phyloP scores from a whole-genome alignment of 2,113 vertebrate genomes.

The Phylloscopus whistleri region DNA sequence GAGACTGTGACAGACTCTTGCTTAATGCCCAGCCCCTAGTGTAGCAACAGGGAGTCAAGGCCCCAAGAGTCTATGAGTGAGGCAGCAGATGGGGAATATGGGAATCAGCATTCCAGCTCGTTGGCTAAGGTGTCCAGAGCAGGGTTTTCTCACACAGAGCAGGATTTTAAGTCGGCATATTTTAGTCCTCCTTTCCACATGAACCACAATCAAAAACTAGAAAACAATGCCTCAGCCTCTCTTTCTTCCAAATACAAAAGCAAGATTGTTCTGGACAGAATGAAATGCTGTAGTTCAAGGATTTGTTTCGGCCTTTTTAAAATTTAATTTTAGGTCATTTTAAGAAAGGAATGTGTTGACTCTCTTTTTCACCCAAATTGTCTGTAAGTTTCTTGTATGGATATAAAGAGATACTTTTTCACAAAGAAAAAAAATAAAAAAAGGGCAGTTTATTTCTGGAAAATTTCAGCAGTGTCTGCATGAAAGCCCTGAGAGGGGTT shows the following conservation, averaged over 20 bases:
- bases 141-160: neutral
- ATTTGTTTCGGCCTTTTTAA: neutral
- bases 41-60: neutral
- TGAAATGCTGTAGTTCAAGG: neutral
- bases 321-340: neutral
- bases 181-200: neutral
- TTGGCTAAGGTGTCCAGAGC: neutral
- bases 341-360: neutral
- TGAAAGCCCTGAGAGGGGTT: neutral
- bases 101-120: neutral
- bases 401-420: neutral
- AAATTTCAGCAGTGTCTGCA: neutral
- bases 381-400: neutral
- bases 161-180: neutral
- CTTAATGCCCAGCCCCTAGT: neutral
- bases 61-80: accelerated
- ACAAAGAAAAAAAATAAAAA: too few relatives aligned
- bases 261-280: neutral
- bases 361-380: neutral
- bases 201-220: neutral
- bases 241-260: neutral
- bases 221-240: neutral
- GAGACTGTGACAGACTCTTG: neutral
- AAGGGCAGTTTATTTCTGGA: neutral
- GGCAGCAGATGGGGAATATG: neutral